These are phyloP conservation scores for Calliphora vomitoria DNA, from an alignment of 2,888 invertebrate species.

Conservation along the genomic window DNA sequence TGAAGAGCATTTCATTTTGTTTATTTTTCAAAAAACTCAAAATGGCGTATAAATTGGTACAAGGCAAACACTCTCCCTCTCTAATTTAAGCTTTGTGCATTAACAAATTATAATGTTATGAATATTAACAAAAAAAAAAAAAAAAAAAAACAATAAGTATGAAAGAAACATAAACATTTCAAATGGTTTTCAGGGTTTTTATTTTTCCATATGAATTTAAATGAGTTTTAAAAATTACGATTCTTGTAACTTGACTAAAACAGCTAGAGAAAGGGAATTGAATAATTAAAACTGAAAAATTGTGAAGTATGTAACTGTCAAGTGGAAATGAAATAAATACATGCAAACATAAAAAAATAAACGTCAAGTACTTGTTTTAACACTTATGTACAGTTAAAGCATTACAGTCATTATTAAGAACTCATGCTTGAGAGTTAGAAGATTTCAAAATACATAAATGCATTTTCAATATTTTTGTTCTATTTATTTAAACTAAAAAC, in stretches of 20 bases:
- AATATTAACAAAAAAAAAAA: conserved; percentile 24
- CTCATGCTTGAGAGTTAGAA: conserved; percentile 26
- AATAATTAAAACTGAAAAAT: conserved; percentile 67
- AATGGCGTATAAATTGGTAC: conserved; percentile 62
- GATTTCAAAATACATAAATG: neutral
- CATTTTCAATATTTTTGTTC: too few species aligned
- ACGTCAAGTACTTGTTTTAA: conserved; percentile 21
- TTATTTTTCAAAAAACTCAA: conserved; percentile 38
- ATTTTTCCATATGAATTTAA: conserved; percentile 56
- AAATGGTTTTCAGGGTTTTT: conserved; percentile 56
- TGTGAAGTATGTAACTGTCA: conserved; percentile 59
- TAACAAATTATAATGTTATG: conserved; percentile 48
- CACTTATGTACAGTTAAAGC: conserved; percentile 12
- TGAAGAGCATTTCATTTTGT: conserved; percentile 32
- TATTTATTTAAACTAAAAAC: neutral
- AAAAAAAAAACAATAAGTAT: too few species aligned
- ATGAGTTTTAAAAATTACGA: conserved; percentile 60
- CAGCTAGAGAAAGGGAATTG: conserved; percentile 42
- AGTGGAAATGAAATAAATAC: conserved; percentile 14
- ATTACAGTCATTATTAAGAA: conserved; percentile 26
- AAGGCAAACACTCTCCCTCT: conserved; percentile 55
- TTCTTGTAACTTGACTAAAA: conserved; percentile 24
- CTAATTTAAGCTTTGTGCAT: conserved; percentile 2
- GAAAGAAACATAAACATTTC: conserved; percentile 37
- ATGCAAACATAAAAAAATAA: conserved; percentile 1